Evolutionary conservation across 2,797 vertebrate species (phyloP).

Genomic region (Sternarchorhynchus goeldii): DNA sequence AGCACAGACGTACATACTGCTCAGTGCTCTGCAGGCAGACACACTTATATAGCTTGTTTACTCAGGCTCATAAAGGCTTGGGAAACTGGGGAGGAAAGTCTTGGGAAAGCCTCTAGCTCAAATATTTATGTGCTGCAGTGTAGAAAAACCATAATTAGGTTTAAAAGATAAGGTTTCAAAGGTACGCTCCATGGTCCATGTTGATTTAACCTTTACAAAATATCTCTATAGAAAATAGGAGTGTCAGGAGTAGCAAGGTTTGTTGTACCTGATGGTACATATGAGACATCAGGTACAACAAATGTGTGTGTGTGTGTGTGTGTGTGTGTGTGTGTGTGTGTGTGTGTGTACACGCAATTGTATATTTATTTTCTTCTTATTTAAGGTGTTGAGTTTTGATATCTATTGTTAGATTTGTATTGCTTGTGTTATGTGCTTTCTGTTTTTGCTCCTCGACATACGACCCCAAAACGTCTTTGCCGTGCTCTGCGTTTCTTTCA

Average conservation of each 20-base stretch:
- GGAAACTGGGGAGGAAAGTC: constrained; percentile 9
- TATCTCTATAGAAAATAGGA: too few species aligned
- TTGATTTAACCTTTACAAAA: too few species aligned
- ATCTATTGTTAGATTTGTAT: too few species aligned
- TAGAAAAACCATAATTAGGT: neutral
- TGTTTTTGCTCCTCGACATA: too few species aligned
- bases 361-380: too few species aligned
- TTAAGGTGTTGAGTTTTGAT: too few species aligned
- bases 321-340: neutral
- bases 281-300: too few species aligned
- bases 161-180: neutral
- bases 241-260: too few species aligned
- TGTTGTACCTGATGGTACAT: too few species aligned
- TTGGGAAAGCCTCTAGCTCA: neutral
- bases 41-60: neutral
- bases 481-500: too few species aligned
- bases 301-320: neutral
- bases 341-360: neutral
- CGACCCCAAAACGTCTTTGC: too few species aligned
- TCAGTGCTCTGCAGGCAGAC: constrained; percentile 3
- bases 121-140: neutral
- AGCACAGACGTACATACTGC: neutral
- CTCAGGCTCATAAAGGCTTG: constrained; percentile 16
- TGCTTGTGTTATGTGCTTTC: too few species aligned
- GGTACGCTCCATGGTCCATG: neutral